These are phyloP conservation scores for Erebia epiphron DNA, from an alignment of 2,888 invertebrate genomes.

Conservation along the genomic window DNA sequence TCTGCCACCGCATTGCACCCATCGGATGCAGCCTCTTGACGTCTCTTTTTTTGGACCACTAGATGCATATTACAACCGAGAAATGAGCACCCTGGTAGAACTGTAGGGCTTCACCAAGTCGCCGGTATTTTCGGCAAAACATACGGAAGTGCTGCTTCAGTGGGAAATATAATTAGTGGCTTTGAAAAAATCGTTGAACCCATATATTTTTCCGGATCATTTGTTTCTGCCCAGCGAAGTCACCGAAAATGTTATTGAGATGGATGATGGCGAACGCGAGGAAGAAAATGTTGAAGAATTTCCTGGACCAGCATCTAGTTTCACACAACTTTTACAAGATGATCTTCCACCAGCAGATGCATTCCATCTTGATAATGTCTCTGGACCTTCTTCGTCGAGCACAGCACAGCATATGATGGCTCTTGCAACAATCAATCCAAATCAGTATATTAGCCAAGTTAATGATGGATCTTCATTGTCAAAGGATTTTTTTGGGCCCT, in stretches of 20 bases:
- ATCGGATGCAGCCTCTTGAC: conserved; percentile 52
- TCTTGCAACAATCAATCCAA: too few species aligned
- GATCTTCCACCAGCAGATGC: too few species aligned
- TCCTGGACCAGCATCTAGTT: too few species aligned
- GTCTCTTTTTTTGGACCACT: conserved; percentile 49
- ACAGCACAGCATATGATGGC: too few species aligned
- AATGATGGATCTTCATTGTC: too few species aligned
- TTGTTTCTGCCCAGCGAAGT: conserved; percentile 1
- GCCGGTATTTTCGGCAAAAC: background rate
- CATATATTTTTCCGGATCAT: conserved; percentile 2
- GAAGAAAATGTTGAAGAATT: too few species aligned
- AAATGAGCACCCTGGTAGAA: conserved; percentile 5
- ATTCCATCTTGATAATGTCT: too few species aligned
- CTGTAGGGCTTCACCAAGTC: conserved; percentile 2
- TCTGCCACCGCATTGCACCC: conserved; percentile 48
- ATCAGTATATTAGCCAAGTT: too few species aligned
- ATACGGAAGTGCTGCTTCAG: conserved; percentile 2
- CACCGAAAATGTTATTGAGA: background rate
- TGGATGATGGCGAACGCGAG: too few species aligned
- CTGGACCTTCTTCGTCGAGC: too few species aligned
- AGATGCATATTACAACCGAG: conserved; percentile 38
- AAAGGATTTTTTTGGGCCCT: background rate
- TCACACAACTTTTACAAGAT: too few species aligned
- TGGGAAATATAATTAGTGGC: background rate
- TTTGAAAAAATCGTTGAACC: background rate